A percentile compares a stretch with the other conserved stretches of the same genome.
Conservation (phyloP, 2,797 vertebrate species). For the Perodicticus potto region DNA sequence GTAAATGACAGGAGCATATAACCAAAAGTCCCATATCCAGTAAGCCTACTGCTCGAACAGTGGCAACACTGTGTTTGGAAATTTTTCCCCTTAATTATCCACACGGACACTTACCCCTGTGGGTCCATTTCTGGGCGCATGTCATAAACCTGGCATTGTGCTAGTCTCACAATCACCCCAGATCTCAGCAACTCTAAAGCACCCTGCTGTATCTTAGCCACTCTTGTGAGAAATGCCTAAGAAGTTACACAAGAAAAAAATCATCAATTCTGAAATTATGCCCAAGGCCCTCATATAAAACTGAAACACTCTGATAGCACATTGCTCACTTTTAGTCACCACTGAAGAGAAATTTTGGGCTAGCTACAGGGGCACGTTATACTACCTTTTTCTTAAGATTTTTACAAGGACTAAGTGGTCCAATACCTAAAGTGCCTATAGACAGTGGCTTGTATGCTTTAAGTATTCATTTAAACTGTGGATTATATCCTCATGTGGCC, state of each 20-base stretch:
- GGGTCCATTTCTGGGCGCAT: constrained; percentile 96
- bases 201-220: constrained; percentile 96
- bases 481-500: background rate
- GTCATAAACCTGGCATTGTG: constrained; percentile 97
- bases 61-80: background rate
- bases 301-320: background rate
- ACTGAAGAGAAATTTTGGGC: background rate
- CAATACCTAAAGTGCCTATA: background rate
- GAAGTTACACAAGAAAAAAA: constrained; percentile 57
- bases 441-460: background rate
- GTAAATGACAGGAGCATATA: background rate
- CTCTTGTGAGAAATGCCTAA: constrained; percentile 96
- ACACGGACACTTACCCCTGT: constrained; percentile 90
- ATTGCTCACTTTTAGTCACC: background rate
- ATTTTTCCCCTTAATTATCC: background rate
- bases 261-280: background rate
- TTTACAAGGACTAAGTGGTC: background rate
- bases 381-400: background rate
- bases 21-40: background rate
- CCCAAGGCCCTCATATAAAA: background rate
- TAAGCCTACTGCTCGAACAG: constrained; percentile 8
- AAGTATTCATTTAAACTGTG: background rate
- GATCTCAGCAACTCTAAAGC: constrained; percentile 95
- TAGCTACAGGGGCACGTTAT: background rate
- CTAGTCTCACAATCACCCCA: constrained; percentile 95